Percentiles rank a stretch among this genome's conserved stretches.
phyloP scores from a whole-genome alignment of 2,888 invertebrate genomes.

The Aplocera efformata region DNA sequence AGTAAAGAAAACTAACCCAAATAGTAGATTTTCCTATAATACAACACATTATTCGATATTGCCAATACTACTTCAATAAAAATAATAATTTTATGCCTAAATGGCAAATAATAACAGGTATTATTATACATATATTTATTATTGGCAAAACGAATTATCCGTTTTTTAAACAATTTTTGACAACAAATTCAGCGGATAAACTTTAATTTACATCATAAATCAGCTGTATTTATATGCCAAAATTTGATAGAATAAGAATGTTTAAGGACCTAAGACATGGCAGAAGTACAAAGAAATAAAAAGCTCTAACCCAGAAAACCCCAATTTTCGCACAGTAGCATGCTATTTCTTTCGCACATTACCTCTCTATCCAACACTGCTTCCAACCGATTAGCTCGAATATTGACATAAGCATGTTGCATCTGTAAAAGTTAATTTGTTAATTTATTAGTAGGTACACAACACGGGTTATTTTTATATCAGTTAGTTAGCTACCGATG shows the following conservation, averaged over 20 bases:
- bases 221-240: too few relatives aligned
- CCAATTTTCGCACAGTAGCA: constrained; percentile 28
- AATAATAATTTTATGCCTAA: too few relatives aligned
- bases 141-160: background rate
- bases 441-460: constrained; percentile 44
- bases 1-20: constrained; percentile 33
- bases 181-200: too few relatives aligned
- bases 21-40: constrained; percentile 4
- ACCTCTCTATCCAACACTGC: constrained; percentile 82
- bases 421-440: constrained; percentile 73
- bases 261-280: too few relatives aligned
- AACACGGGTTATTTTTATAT: background rate
- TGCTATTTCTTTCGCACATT: constrained; percentile 78
- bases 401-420: constrained; percentile 80
- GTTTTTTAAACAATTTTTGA: too few relatives aligned
- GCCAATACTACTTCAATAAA: constrained; percentile 7
- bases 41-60: constrained; percentile 19
- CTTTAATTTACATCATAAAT: too few relatives aligned
- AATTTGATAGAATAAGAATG: too few relatives aligned
- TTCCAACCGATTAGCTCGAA: constrained; percentile 81
- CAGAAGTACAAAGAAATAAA: constrained; percentile 7
- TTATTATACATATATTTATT: background rate
- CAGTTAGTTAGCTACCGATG: too few relatives aligned
- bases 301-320: constrained; percentile 27
- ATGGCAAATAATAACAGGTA: background rate